These are phyloP conservation scores for Platycnemis pennipes DNA, from an alignment of 2,888 invertebrate species.

Conservation along the genomic window DNA sequence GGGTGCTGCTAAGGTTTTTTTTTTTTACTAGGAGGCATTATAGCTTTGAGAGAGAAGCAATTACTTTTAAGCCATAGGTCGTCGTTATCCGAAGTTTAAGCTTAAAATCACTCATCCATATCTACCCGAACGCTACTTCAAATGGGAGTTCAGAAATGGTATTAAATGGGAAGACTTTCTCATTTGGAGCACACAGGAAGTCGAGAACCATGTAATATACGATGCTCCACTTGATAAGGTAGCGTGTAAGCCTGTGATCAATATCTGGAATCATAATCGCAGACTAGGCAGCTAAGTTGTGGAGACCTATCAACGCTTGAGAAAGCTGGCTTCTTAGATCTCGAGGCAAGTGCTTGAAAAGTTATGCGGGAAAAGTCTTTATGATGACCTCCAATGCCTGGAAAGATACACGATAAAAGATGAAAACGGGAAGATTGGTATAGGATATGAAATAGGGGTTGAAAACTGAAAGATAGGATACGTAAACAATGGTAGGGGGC, in stretches of 20 bases:
- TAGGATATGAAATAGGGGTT: not conserved
- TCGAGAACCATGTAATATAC: constrained; percentile 57
- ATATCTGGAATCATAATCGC: constrained; percentile 57
- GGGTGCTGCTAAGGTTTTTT: not conserved
- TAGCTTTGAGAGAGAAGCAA: not conserved
- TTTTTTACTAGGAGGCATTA: not conserved
- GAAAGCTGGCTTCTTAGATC: not conserved
- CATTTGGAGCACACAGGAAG: constrained; percentile 54
- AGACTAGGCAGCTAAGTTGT: not conserved
- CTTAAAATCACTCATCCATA: constrained; percentile 56
- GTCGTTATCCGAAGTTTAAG: constrained; percentile 36
- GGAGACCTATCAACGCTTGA: not conserved
- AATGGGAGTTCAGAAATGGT: constrained; percentile 30
- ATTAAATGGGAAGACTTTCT: constrained; percentile 44
- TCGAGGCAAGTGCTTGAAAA: not conserved
- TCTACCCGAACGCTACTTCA: not conserved
- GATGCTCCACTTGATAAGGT: constrained; percentile 61
- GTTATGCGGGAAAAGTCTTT: not conserved
- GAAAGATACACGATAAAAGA: not conserved
- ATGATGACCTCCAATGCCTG: not conserved
- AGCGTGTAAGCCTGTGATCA: constrained; percentile 42
- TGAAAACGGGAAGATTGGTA: not conserved
- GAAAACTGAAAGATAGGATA: too few relatives aligned
- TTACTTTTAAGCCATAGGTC: constrained; percentile 17
- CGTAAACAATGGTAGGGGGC: too few relatives aligned